Evolutionary conservation across 2,797 vertebrate species (phyloP).

Genomic region (Cephalopachus bancanus): DNA sequence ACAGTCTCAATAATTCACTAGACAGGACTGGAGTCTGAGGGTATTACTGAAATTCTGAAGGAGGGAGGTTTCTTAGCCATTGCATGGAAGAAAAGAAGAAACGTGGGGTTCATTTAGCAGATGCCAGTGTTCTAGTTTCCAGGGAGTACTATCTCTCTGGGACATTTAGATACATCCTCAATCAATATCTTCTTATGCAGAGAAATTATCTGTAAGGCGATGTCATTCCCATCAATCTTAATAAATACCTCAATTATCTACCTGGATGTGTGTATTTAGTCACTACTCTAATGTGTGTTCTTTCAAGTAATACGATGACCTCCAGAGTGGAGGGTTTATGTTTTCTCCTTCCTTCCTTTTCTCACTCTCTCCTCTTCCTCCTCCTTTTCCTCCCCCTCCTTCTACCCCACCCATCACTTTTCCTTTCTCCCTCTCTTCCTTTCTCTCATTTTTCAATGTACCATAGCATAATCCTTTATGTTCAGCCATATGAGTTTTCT

Average conservation of each 20-base stretch:
- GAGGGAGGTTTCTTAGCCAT: neutral
- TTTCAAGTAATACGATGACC: neutral
- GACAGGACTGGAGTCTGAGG: neutral
- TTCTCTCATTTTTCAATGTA: neutral
- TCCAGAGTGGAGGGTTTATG: neutral
- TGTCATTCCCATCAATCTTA: neutral
- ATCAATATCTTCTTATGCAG: neutral
- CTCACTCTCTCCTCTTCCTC: fast-evolving
- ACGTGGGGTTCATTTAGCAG: neutral
- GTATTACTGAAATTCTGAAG: neutral
- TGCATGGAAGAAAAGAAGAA: neutral
- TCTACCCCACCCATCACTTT: no score
- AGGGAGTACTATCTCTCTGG: neutral
- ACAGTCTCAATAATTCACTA: neutral
- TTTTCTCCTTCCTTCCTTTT: fast-evolving
- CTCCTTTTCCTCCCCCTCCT: fast-evolving
- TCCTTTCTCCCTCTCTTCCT: no score
- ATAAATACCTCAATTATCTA: neutral
- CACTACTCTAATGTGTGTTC: neutral
- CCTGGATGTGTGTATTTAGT: neutral
- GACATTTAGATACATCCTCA: neutral
- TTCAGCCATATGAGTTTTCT: neutral
- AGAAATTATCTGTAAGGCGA: neutral
- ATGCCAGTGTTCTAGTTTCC: neutral
- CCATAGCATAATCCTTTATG: neutral